These are phyloP conservation scores for Phoxinus phoxinus DNA, from an alignment of 2,113 vertebrate genomes.

Conservation along the genomic window DNA sequence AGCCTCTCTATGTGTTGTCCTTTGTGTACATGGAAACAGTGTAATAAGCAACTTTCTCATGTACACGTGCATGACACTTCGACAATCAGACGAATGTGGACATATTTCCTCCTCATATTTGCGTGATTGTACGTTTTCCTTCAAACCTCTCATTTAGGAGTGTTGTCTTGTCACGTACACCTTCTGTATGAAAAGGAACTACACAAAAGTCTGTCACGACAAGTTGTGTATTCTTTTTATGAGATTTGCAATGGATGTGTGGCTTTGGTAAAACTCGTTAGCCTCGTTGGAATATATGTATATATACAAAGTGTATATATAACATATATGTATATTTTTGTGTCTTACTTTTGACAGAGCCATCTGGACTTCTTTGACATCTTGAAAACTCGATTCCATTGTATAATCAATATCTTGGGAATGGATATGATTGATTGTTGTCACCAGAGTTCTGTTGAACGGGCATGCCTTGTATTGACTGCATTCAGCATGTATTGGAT, in stretches of 20 bases:
- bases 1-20: slow-evolving; percentile 89
- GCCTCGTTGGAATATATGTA: slow-evolving; percentile 70
- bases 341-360: not conserved
- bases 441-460: slow-evolving; percentile 76
- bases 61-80: slow-evolving; percentile 90
- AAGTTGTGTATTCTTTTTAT: slow-evolving; percentile 83
- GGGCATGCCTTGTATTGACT: slow-evolving; percentile 89
- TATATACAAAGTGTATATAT: slow-evolving; percentile 76
- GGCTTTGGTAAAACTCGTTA: slow-evolving; percentile 65
- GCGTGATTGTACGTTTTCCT: slow-evolving; percentile 49
- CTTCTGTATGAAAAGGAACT: slow-evolving; percentile 75
- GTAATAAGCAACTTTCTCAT: slow-evolving; percentile 89
- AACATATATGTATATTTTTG: slow-evolving; percentile 65
- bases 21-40: slow-evolving; percentile 92
- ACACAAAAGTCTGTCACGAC: slow-evolving; percentile 79
- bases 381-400: slow-evolving; percentile 73
- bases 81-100: slow-evolving; percentile 69
- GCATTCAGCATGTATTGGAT: slow-evolving; percentile 94
- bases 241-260: slow-evolving; percentile 84
- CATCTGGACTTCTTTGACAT: slow-evolving; percentile 13
- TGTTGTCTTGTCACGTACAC: slow-evolving; percentile 57
- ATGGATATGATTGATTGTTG: slow-evolving; percentile 65
- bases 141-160: slow-evolving; percentile 60
- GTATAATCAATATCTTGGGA: slow-evolving; percentile 77
- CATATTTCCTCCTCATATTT: slow-evolving; percentile 57